Evolutionary conservation across 2,888 invertebrate genomes (phyloP).

Genomic region (Epirrita christyi): DNA sequence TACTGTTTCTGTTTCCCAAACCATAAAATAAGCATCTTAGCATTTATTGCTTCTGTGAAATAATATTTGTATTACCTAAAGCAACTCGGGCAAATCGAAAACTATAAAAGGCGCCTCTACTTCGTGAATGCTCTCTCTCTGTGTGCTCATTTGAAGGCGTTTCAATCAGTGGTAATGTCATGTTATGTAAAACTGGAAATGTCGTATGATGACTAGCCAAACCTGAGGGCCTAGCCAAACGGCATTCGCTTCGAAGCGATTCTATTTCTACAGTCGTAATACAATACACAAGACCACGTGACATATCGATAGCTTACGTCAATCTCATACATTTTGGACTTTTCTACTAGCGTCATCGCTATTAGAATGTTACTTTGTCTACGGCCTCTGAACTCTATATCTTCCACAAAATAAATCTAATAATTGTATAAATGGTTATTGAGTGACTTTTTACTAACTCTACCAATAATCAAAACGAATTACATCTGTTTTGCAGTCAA

Average conservation of each 20-base stretch:
- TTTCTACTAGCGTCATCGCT: too few species aligned
- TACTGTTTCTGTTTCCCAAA: conserved; percentile 9
- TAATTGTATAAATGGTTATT: background rate
- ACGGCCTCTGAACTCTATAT: too few species aligned
- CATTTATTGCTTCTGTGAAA: conserved; percentile 11
- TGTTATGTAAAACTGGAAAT: conserved; percentile 62
- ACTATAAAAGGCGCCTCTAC: conserved; percentile 34
- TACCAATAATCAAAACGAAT: background rate
- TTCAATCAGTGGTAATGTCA: conserved; percentile 64
- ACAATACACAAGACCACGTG: too few species aligned
- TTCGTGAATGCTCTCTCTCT: conserved; percentile 11
- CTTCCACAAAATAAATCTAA: background rate
- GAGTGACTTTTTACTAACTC: background rate
- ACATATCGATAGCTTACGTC: too few species aligned
- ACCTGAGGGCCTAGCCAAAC: too few species aligned
- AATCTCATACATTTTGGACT: too few species aligned
- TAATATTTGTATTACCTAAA: conserved; percentile 13
- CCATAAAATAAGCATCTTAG: conserved; percentile 14
- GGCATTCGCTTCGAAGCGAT: too few species aligned
- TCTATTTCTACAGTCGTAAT: too few species aligned
- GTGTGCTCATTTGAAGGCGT: conserved; percentile 44
- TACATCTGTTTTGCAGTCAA: background rate
- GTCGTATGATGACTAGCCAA: background rate
- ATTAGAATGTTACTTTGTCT: too few species aligned
- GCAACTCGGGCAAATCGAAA: conserved; percentile 14